Evolutionary conservation across 2,888 invertebrate species (phyloP), one percentile per base, ranked within the genome.

Genomic region (Dicycla oo): DNA sequence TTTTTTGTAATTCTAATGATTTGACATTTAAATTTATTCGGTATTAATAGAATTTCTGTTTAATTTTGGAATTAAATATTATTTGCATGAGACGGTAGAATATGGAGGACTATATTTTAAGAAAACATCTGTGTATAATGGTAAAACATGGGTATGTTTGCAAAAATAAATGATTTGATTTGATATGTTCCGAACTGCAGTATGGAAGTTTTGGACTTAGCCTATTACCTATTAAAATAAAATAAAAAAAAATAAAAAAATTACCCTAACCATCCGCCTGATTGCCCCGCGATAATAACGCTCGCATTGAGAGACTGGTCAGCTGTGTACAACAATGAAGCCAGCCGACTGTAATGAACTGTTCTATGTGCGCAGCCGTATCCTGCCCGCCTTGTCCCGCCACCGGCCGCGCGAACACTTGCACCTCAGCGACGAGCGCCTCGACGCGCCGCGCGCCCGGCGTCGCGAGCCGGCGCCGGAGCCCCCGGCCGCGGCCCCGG

Each of bases 401-500:
- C 92, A 93, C 86, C 93, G 93, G 15, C 83, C 81, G 57, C 83
- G 81, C 65, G 93, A 93, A 75, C 95, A 95, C 83, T 85, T 96
- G 79, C 96, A 96, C 86, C 91, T 95, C 15, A 94, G 94, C 86
- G 95, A 95, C 90, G 93, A 94, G 81, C 89, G 91, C 0, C 91
- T 94, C 3, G 91, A 93, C 73, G 69, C 68, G 70, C 68, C 76
- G 77, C 65, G 49, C 51, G 60, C 38, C 38, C 62, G 63, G n/a
- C 68, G 20, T 13, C 61, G 34, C 58, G 30, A 10, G n/a, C 80
- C 72, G 80, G 85, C 78, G 83, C 83, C 64, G 62, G 66, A 70
- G 74, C 67, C 69, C 54, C 51, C 62, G 26, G 4, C 63, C 96
- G 92, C 97, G 98, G 84, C 98, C 98, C 93, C 10, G 69, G 2